phyloP scores from a whole-genome alignment of 1,140 invertebrate genomes.

The Cydia strobilella region DNA sequence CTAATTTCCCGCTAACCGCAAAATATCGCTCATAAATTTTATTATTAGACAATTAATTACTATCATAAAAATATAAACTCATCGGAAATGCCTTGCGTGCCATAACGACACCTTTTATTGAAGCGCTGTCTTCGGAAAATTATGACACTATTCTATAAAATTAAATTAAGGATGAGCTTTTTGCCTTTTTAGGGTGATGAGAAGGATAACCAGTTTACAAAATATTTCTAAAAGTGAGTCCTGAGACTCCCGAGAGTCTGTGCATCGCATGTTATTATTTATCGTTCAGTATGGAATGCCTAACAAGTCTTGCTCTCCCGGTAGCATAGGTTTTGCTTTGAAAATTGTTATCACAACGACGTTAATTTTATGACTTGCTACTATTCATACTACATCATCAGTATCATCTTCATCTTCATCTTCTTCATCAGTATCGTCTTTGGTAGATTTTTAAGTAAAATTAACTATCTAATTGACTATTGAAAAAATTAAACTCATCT shows the following conservation, averaged over 20 bases:
- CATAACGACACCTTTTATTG: conserved; percentile 34
- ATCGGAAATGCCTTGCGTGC: conserved; percentile 35
- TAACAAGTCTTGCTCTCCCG: no score
- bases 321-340: no score
- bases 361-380: no score
- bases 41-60: conserved; percentile 25
- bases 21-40: conserved; percentile 14
- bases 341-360: no score
- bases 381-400: no score
- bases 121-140: not conserved
- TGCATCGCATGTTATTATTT: not conserved
- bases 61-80: conserved; percentile 14
- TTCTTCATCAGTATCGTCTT: no score
- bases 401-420: no score
- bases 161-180: not conserved
- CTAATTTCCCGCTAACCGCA: conserved; percentile 23
- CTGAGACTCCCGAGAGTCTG: not conserved
- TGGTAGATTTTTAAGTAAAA: no score
- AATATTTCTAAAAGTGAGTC: not conserved
- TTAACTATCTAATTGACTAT: no score
- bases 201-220: not conserved
- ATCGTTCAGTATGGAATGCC: not conserved
- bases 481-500: no score
- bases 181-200: not conserved
- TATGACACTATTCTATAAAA: conserved; percentile 20